Base-by-base conservation (phyloP, 2,797 vertebrate genomes). In the Gymnothorax javanicus region DNA sequence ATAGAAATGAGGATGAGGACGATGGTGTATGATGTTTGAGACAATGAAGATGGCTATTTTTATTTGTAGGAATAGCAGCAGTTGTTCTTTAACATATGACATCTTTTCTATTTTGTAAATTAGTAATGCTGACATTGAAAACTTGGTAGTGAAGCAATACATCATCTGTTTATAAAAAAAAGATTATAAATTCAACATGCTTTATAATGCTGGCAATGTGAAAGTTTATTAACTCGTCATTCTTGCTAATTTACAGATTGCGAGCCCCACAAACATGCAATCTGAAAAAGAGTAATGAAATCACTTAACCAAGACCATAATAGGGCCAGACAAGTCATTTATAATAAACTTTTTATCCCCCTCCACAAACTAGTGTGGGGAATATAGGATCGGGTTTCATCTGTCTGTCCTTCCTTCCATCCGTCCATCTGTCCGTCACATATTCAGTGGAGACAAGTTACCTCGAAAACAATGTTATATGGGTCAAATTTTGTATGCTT, bases 231-330 rank as follows among this genome's bases (percentile, higher is more conserved):
- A 33, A 83, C 54, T 57, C 9, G 33, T 52, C 73, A 20, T 77
- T 77, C 33, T 77, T 52, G 4, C 73, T 77, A 77, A 77, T 77
- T 77, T 52, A 77, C 73, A 77, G 43, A 77, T 77, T 50, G 73
- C 43, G 7, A 77, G 73, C 25, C 73, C 73, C 52, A 20, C 4
- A 43, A 77, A 8, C 73, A 50, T 77, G 27, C 33, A 77, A 77
- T 77, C 73, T 50, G 33, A 50, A 77, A 77, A 52, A 33, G 73
- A 77, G 12, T 52, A 77, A 77, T 52, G 73, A 43, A 17, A 77
- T 77, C 73, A 77, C 73, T 52, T 77, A 77, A 73, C 52, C 43
- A 52, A 77, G 50, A 77, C 17, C 73, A 17, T 77, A 77, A 77
- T 77, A 77, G 73, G 43, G 73, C 43, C 33, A 77, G 73, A 77